Percentiles rank a stretch among this genome's conserved stretches.
These are phyloP conservation scores for Serripes groenlandicus DNA, from an alignment of 2,888 invertebrate genomes.

Conservation along the genomic window DNA sequence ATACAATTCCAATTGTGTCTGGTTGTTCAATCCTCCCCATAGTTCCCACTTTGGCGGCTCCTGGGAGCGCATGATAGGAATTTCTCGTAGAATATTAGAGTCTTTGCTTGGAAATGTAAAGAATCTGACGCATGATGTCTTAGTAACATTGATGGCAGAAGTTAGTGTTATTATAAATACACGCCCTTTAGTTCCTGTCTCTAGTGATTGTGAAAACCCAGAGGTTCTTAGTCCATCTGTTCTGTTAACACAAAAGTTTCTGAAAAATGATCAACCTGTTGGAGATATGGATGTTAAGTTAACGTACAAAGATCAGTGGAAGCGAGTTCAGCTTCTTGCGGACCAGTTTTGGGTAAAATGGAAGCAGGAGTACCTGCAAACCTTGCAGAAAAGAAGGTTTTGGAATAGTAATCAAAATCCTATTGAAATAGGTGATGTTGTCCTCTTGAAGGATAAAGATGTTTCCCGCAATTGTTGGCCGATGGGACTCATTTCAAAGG, in stretches of 20 bases:
- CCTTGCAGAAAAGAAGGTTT: conserved; percentile 13
- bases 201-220: conserved; percentile 49
- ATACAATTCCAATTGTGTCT: background rate
- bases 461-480: conserved; percentile 12
- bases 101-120: conserved; percentile 5
- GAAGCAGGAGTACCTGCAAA: conserved; percentile 13
- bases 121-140: conserved; percentile 38
- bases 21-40: conserved; percentile 39
- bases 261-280: background rate
- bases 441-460: conserved; percentile 13
- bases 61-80: conserved; percentile 54
- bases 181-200: conserved; percentile 31
- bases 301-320: conserved; percentile 28
- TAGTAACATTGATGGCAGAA: conserved; percentile 41
- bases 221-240: conserved; percentile 35
- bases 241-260: conserved; percentile 32
- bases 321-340: conserved; percentile 15
- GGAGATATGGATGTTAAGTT: conserved; percentile 14
- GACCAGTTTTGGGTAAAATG: conserved; percentile 21
- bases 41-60: conserved; percentile 35
- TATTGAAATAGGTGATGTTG: conserved; percentile 19
- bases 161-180: conserved; percentile 36
- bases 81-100: conserved; percentile 21
- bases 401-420: background rate
- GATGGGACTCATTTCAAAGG: conserved; percentile 17